Conservation (phyloP, 2,888 invertebrate genomes). For the Lithophane socia region DNA sequence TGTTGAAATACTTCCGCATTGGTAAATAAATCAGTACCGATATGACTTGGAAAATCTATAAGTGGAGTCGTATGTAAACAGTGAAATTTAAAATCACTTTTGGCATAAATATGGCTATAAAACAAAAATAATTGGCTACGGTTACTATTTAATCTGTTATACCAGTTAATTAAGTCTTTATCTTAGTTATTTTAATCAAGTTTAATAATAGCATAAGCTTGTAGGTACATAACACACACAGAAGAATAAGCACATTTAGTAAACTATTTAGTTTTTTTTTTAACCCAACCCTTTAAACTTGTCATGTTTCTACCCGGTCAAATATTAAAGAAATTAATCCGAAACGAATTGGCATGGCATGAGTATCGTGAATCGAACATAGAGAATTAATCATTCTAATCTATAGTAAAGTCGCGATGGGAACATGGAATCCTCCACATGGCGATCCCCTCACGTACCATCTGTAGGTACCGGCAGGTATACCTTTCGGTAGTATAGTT, state of each 20-base stretch:
- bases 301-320: background rate
- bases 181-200: background rate
- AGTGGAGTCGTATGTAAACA: background rate
- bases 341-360: constrained; percentile 61
- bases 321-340: constrained; percentile 46
- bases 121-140: background rate
- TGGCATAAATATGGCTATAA: background rate
- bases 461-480: constrained; percentile 60
- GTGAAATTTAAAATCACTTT: background rate
- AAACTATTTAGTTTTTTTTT: background rate
- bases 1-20: constrained; percentile 3
- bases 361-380: constrained; percentile 30
- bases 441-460: constrained; percentile 74
- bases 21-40: background rate
- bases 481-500: constrained; percentile 47
- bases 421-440: constrained; percentile 71
- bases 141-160: background rate
- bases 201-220: background rate
- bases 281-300: background rate
- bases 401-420: constrained; percentile 69
- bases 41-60: background rate
- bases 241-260: background rate
- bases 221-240: background rate
- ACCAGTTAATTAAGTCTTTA: background rate
- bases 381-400: constrained; percentile 68